Conservation (phyloP, 2,888 invertebrate species). For the Cantharis nigra region DNA sequence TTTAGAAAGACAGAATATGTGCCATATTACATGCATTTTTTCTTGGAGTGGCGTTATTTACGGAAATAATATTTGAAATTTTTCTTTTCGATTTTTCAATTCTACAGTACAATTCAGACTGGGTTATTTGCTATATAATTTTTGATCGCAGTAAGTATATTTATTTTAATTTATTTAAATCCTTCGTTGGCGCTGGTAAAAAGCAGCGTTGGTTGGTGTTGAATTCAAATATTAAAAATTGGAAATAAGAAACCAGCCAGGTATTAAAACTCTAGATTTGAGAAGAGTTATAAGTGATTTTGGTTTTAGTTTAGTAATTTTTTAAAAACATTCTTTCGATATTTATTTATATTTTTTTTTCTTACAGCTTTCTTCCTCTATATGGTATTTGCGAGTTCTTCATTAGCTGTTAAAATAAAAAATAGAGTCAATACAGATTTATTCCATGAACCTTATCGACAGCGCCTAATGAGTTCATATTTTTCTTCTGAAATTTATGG, state of each 20-base stretch:
- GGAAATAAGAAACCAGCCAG: too few relatives aligned
- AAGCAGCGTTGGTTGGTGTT: not conserved
- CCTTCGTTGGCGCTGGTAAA: too few relatives aligned
- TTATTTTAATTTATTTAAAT: not conserved
- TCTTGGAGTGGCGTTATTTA: not conserved
- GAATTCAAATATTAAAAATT: not conserved
- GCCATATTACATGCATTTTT: conserved; percentile 3
- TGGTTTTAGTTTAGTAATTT: too few relatives aligned
- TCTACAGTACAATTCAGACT: not conserved
- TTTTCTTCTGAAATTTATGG: conserved; percentile 9
- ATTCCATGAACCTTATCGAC: not conserved
- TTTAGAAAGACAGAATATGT: conserved; percentile 5
- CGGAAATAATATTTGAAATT: not conserved
- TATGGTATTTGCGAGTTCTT: not conserved
- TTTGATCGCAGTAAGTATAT: not conserved
- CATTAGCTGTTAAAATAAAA: not conserved
- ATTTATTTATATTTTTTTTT: not conserved
- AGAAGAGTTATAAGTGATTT: too few relatives aligned
- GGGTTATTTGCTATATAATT: not conserved
- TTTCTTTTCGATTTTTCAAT: not conserved
- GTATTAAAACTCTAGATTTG: too few relatives aligned
- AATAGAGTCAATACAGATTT: not conserved
- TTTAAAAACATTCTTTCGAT: too few relatives aligned
- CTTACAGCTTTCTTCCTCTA: not conserved
- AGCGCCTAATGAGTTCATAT: conserved; percentile 2